Evolutionary conservation across 2,797 vertebrate genomes (phyloP).

Genomic region (Labroides dimidiatus): DNA sequence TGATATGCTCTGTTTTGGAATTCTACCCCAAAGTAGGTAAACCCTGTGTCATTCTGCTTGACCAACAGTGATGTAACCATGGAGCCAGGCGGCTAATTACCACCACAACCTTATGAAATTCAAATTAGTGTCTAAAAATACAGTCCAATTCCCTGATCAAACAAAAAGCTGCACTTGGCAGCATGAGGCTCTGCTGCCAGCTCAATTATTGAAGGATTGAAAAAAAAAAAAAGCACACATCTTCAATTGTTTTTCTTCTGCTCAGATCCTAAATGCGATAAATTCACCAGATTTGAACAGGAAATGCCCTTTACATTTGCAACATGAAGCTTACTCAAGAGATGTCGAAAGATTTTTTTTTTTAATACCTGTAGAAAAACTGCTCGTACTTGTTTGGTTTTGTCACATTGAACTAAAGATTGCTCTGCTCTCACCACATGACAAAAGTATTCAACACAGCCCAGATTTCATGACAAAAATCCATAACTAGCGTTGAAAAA

Average conservation of each 20-base stretch:
- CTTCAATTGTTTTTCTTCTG: background rate
- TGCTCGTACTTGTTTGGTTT: too few relatives aligned
- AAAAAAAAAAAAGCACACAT: constrained; percentile 11
- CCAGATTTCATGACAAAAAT: too few relatives aligned
- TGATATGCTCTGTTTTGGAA: background rate
- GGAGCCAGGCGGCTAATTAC: constrained; percentile 38
- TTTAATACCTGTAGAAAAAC: too few relatives aligned
- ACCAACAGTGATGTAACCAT: constrained; percentile 36
- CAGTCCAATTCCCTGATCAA: constrained; percentile 49
- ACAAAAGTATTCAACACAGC: too few relatives aligned
- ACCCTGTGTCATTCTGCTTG: too few relatives aligned
- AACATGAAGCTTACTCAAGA: too few relatives aligned
- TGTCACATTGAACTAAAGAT: too few relatives aligned
- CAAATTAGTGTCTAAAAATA: constrained; percentile 66
- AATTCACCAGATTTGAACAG: background rate
- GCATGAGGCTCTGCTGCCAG: background rate
- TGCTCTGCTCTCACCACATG: too few relatives aligned
- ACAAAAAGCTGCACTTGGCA: constrained; percentile 41
- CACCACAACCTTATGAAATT: constrained; percentile 59
- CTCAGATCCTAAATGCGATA: background rate
- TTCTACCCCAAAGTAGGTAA: background rate
- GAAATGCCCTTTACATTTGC: too few relatives aligned
- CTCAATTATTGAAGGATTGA: background rate
- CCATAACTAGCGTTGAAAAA: too few relatives aligned
- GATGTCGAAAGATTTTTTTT: too few relatives aligned